phyloP scores from a whole-genome alignment of 23 tunicate genomes.

The Trididemnum clinides region DNA sequence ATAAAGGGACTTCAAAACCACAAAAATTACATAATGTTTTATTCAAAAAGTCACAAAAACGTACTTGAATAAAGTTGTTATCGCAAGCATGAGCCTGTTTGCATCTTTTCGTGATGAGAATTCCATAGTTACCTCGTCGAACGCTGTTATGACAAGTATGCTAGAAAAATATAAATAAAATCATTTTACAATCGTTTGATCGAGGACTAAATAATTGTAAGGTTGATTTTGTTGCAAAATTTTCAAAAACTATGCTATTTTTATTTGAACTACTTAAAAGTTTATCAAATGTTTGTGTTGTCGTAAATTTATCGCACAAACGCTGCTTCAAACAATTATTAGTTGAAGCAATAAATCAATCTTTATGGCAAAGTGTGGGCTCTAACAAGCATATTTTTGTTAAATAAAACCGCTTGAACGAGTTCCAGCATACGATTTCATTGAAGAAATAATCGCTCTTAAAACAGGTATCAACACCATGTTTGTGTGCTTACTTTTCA shows the following conservation, averaged over 20 bases:
- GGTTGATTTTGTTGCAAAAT: too few relatives aligned
- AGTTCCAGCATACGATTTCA: background rate
- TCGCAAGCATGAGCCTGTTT: slow-evolving; percentile 28
- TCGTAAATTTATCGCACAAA: too few relatives aligned
- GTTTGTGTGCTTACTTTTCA: too few relatives aligned
- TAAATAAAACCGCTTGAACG: too few relatives aligned
- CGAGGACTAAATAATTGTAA: too few relatives aligned
- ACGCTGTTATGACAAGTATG: slow-evolving; percentile 4
- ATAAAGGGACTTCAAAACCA: background rate
- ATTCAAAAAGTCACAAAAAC: background rate
- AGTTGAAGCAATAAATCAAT: too few relatives aligned
- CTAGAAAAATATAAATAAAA: background rate
- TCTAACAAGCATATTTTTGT: too few relatives aligned
- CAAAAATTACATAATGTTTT: background rate
- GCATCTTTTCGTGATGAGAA: slow-evolving; percentile 18
- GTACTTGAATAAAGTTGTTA: slow-evolving; percentile 11
- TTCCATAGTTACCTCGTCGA: background rate
- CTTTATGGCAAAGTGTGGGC: too few relatives aligned
- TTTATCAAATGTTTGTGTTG: too few relatives aligned
- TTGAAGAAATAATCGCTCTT: background rate
- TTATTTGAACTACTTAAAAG: background rate
- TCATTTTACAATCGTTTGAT: background rate
- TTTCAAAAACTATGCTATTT: too few relatives aligned
- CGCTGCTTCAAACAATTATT: too few relatives aligned
- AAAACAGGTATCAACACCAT: too few relatives aligned